Percentiles rank a stretch among this genome's conserved stretches.
Conservation (phyloP, 1,140 invertebrate species). For the Drosophila arawakana region DNA sequence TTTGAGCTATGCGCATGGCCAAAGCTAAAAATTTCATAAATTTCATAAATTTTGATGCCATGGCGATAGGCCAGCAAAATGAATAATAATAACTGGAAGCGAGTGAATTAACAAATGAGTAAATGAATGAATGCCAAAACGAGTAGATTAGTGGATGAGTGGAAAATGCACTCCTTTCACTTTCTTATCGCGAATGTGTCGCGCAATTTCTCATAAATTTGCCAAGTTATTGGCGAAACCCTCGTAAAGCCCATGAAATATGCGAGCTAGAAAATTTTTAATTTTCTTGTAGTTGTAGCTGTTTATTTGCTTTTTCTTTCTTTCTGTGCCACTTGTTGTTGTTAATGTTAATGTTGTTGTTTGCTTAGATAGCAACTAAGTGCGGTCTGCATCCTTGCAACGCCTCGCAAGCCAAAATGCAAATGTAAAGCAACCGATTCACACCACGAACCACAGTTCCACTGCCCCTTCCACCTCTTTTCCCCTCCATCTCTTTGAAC, state of each 20-base stretch:
- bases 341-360: slow-evolving; percentile 28
- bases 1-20: slow-evolving; percentile 46
- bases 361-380: slow-evolving; percentile 74
- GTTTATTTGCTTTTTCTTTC: too few relatives aligned
- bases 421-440: slow-evolving; percentile 78
- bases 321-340: slow-evolving; percentile 2
- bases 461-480: not conserved
- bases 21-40: slow-evolving; percentile 30
- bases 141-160: not conserved
- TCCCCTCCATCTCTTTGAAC: not conserved
- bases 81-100: not conserved
- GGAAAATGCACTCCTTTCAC: slow-evolving; percentile 60
- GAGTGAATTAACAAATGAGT: slow-evolving; percentile 5
- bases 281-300: slow-evolving; percentile 25
- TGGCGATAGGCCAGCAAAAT: slow-evolving; percentile 14
- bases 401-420: slow-evolving; percentile 71
- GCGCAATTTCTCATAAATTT: slow-evolving; percentile 76
- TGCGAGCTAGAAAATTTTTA: slow-evolving; percentile 41
- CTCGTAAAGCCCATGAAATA: slow-evolving; percentile 77
- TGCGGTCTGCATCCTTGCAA: slow-evolving; percentile 64
- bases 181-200: slow-evolving; percentile 73
- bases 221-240: slow-evolving; percentile 63
- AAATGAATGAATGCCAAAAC: not conserved
- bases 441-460: not conserved
- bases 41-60: slow-evolving; percentile 8